A percentile compares a stretch with the other conserved stretches of the same genome.
phyloP scores from a whole-genome alignment of 2,113 vertebrate genomes.

The Dicrurus megarhynchus region DNA sequence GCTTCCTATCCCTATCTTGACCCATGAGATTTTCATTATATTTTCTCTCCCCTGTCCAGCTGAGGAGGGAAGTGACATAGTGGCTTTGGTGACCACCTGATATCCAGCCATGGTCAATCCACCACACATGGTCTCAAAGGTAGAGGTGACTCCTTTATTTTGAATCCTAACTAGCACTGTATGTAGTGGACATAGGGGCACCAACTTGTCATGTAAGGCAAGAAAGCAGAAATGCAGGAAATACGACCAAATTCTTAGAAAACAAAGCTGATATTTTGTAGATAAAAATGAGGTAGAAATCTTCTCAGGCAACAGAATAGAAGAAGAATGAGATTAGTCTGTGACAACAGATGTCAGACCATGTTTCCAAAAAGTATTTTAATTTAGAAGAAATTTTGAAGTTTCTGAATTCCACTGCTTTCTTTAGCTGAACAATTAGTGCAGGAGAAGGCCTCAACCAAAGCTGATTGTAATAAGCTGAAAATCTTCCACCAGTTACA shows the following conservation, averaged over 20 bases:
- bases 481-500: not conserved
- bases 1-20: not conserved
- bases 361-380: not conserved
- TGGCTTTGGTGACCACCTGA: not conserved
- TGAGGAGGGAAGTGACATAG: not conserved
- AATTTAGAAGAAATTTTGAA: not conserved
- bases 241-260: not conserved
- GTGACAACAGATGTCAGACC: not conserved
- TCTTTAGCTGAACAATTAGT: not conserved
- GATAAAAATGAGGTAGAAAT: not conserved
- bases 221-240: not conserved
- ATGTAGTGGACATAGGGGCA: not conserved
- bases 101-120: not conserved
- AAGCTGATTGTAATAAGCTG: not conserved
- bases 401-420: not conserved
- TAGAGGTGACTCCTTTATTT: not conserved
- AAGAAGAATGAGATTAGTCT: not conserved
- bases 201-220: not conserved
- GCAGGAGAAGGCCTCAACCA: not conserved
- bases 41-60: not conserved
- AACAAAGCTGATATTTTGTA: not conserved
- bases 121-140: too few species aligned
- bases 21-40: not conserved
- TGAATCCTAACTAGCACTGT: not conserved
- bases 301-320: not conserved